phyloP scores from a whole-genome alignment of 2,888 invertebrate genomes.

The Limnephilus rhombicus region DNA sequence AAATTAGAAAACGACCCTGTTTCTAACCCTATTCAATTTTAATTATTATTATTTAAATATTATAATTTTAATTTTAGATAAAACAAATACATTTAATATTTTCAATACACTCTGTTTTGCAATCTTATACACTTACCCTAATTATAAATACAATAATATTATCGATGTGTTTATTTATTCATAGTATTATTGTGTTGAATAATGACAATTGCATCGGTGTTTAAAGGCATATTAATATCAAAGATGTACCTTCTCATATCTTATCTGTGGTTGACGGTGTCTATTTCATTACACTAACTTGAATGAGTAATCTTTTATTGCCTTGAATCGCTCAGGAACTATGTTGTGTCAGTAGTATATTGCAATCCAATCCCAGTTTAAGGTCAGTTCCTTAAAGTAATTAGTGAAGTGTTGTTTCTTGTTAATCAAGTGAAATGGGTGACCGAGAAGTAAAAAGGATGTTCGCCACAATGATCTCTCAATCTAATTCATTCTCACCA shows the following conservation, averaged over 20 bases:
- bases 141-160: background rate
- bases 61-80: background rate
- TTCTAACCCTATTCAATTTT: background rate
- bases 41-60: no score
- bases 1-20: background rate
- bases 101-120: background rate
- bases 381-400: background rate
- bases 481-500: background rate
- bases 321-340: conserved; percentile 31
- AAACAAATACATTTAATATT: background rate
- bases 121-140: background rate
- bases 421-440: conserved; percentile 49
- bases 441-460: conserved; percentile 35
- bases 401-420: conserved; percentile 22
- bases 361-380: conserved; percentile 19
- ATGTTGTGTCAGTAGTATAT: conserved; percentile 37
- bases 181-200: conserved; percentile 11
- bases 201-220: conserved; percentile 16
- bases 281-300: conserved; percentile 52
- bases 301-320: conserved; percentile 52
- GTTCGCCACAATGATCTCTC: conserved; percentile 6
- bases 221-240: conserved; percentile 52
- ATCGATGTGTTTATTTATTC: conserved; percentile 28
- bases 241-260: conserved; percentile 51
- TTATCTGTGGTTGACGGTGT: conserved; percentile 63